Conservation (phyloP, 1,140 invertebrate genomes). For the Trachelipus rathkii region DNA sequence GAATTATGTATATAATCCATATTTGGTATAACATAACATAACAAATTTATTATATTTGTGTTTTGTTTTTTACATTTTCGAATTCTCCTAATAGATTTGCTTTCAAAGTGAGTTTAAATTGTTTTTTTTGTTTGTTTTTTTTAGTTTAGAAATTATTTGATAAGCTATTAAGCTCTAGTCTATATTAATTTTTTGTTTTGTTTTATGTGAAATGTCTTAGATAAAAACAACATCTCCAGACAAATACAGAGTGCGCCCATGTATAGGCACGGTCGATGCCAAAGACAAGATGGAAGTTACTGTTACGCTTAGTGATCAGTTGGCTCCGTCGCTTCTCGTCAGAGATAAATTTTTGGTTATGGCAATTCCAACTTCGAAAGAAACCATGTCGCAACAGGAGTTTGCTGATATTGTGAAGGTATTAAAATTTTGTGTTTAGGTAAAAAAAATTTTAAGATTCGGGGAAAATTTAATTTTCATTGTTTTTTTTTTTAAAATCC, state of each 20-base stretch:
- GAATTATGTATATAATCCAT: too few relatives aligned
- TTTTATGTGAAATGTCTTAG: constrained; percentile 50
- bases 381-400: constrained; percentile 29
- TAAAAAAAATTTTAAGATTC: too few relatives aligned
- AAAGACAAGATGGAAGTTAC: constrained; percentile 52
- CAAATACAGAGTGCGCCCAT: constrained; percentile 84
- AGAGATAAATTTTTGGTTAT: constrained; percentile 68
- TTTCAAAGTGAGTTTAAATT: constrained; percentile 61
- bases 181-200: background rate
- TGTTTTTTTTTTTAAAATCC: too few relatives aligned
- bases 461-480: too few relatives aligned
- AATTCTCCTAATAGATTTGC: constrained; percentile 62
- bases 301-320: constrained; percentile 57
- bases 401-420: constrained; percentile 43
- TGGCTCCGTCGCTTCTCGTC: constrained; percentile 55
- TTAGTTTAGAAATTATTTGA: background rate
- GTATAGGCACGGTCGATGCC: constrained; percentile 66
- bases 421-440: too few relatives aligned
- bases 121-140: background rate
- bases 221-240: constrained; percentile 77
- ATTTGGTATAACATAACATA: too few relatives aligned
- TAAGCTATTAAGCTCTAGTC: background rate
- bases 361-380: constrained; percentile 46
- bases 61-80: too few relatives aligned
- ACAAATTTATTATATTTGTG: too few relatives aligned